Percentiles rank a stretch among this genome's conserved stretches.
Evolutionary conservation across 1,140 invertebrate species (phyloP).

Genomic region (Halictus rubicundus): DNA sequence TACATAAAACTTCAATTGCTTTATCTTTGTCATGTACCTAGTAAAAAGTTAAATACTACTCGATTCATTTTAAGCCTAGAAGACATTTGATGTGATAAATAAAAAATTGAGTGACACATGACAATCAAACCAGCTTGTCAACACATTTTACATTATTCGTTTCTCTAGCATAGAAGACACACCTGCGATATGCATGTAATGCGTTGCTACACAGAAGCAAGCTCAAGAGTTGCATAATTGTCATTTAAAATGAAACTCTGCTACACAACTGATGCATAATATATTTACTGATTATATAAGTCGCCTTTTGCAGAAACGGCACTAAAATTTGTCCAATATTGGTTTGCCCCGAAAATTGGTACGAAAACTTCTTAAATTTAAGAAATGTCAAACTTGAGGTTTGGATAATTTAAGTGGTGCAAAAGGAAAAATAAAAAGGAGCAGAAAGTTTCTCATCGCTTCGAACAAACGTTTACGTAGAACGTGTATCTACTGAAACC

Average conservation of each 20-base stretch:
- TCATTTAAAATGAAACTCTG: slow-evolving; percentile 71
- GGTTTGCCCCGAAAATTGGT: not conserved
- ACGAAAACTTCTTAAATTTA: not conserved
- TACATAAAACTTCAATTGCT: not conserved
- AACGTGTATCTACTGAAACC: too few species aligned
- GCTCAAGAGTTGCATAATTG: slow-evolving; percentile 73
- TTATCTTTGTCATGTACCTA: too few species aligned
- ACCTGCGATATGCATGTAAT: slow-evolving; percentile 6
- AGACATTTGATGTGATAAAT: not conserved
- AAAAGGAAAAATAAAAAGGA: not conserved
- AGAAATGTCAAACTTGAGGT: slow-evolving; percentile 5
- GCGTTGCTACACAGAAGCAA: slow-evolving; percentile 18
- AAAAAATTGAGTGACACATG: slow-evolving; percentile 27
- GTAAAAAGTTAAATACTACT: too few species aligned
- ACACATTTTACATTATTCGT: not conserved
- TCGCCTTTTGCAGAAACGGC: not conserved
- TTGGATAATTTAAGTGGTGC: not conserved
- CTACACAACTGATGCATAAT: slow-evolving; percentile 19
- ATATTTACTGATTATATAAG: slow-evolving; percentile 61
- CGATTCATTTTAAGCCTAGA: not conserved
- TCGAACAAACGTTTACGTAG: too few species aligned
- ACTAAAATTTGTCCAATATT: slow-evolving; percentile 3
- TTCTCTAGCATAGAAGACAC: slow-evolving; percentile 7
- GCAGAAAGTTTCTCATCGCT: too few species aligned
- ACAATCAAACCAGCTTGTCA: not conserved